Conservation (phyloP, 2,113 vertebrate genomes). For the Hypomesus transpacificus region DNA sequence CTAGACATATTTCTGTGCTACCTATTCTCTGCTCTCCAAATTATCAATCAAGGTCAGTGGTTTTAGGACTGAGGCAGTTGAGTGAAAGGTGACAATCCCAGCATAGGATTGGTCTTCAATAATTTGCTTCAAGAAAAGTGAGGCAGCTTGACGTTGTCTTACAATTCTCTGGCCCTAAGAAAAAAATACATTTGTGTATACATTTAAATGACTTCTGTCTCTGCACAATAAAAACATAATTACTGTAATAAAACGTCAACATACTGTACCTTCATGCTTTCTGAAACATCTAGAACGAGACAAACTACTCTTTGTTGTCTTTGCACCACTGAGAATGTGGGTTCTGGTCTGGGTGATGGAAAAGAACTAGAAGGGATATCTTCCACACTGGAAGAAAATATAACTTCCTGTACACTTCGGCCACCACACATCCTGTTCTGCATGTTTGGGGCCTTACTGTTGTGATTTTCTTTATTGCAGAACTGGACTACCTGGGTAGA, state of each 20-base stretch:
- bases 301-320: conserved; percentile 53
- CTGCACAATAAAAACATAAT: background rate
- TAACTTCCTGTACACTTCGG: conserved; percentile 64
- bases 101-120: conserved; percentile 57
- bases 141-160: conserved; percentile 57
- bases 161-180: conserved; percentile 36
- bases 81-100: conserved; percentile 51
- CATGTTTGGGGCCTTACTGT: conserved; percentile 62
- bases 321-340: conserved; percentile 55
- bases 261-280: conserved; percentile 45
- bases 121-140: conserved; percentile 63
- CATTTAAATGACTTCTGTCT: too few species aligned
- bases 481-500: conserved; percentile 60
- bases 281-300: conserved; percentile 67
- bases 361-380: conserved; percentile 16
- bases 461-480: conserved; percentile 60
- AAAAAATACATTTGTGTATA: background rate
- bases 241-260: background rate
- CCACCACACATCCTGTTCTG: conserved; percentile 68
- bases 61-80: background rate
- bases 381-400: conserved; percentile 34
- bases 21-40: conserved; percentile 16
- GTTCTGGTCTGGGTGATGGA: conserved; percentile 25
- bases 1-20: background rate
- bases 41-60: conserved; percentile 14